Evolutionary conservation across 2,797 vertebrate species (phyloP).

Genomic region (Rallus crepitans): DNA sequence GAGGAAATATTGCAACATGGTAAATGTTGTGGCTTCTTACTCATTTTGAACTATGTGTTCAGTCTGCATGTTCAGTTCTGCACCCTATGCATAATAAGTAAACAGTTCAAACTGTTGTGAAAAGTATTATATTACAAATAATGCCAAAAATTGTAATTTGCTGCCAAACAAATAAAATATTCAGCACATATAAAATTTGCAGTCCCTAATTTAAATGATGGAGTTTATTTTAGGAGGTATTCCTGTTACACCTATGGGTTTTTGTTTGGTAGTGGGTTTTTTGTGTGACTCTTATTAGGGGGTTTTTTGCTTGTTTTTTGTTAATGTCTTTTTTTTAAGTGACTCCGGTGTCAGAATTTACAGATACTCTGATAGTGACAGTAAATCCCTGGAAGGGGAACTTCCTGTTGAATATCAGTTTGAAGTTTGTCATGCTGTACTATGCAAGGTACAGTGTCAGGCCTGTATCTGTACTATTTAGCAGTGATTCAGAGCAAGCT

Average conservation of each 20-base stretch:
- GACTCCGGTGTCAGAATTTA: not conserved
- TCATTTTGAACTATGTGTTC: not conserved
- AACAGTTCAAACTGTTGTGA: not conserved
- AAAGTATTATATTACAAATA: not conserved
- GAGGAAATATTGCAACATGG: conserved; percentile 9
- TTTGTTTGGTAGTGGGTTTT: not conserved
- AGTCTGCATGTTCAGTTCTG: not conserved
- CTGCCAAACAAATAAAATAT: not conserved
- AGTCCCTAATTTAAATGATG: not conserved
- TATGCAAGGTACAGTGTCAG: not conserved
- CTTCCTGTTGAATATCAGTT: not conserved
- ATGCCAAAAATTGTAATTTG: not conserved
- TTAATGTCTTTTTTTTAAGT: too few relatives aligned
- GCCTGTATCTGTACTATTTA: not conserved
- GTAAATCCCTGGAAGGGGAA: not conserved
- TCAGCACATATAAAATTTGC: not conserved
- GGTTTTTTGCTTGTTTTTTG: not conserved
- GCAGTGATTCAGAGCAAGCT: not conserved
- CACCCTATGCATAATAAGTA: not conserved
- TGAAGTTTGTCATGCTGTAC: not conserved
- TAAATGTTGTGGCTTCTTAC: not conserved
- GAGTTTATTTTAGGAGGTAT: not conserved
- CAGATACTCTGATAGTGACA: not conserved
- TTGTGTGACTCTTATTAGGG: too few relatives aligned
- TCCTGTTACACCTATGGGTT: not conserved